Conservation (phyloP, 2,888 invertebrate species). For the Achlya flavicornis region DNA sequence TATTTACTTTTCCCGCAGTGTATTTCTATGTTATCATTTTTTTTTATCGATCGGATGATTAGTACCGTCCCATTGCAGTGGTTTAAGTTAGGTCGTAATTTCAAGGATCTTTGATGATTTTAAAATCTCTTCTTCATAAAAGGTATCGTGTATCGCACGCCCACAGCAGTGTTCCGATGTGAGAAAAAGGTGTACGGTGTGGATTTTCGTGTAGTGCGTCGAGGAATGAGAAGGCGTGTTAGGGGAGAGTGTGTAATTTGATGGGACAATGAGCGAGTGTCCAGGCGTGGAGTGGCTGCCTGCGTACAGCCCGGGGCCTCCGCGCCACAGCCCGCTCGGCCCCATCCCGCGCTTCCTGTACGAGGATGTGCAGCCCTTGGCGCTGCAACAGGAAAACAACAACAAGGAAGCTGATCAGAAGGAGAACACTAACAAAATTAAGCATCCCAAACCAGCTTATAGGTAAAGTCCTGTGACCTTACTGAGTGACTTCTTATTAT, state of each 20-base stretch:
- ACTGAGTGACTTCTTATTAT: constrained; percentile 23
- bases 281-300: constrained; percentile 83
- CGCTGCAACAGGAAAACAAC: constrained; percentile 74
- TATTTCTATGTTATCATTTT: constrained; percentile 51
- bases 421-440: constrained; percentile 76
- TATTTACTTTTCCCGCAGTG: constrained; percentile 48
- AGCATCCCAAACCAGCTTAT: constrained; percentile 84
- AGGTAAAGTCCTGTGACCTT: constrained; percentile 70
- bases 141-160: constrained; percentile 71
- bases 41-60: constrained; percentile 44
- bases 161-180: constrained; percentile 51
- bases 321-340: constrained; percentile 79
- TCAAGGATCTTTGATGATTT: constrained; percentile 78
- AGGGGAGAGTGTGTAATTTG: constrained; percentile 49
- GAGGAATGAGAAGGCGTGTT: constrained; percentile 40
- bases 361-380: constrained; percentile 76
- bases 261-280: constrained; percentile 80
- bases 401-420: constrained; percentile 75
- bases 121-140: constrained; percentile 75
- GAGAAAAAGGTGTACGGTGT: constrained; percentile 43
- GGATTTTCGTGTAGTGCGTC: constrained; percentile 49
- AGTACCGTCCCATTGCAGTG: constrained; percentile 49
- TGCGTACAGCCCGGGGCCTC: constrained; percentile 79
- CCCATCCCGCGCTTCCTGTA: constrained; percentile 78
- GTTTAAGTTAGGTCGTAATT: constrained; percentile 65